Conservation (phyloP, 2,113 vertebrate genomes). For the Lasiurus cinereus region DNA sequence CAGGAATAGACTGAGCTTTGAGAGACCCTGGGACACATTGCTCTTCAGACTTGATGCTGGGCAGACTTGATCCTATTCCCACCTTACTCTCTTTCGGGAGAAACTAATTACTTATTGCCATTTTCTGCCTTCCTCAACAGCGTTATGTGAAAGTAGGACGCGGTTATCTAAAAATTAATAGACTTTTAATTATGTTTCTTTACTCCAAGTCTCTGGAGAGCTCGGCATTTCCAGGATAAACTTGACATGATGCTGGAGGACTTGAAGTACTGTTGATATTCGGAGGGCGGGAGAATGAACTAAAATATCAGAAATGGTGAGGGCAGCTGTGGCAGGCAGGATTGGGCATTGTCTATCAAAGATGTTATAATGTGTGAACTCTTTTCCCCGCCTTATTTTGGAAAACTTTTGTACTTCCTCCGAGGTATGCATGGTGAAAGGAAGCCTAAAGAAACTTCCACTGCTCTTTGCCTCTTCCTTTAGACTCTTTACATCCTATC, state of each 20-base stretch:
- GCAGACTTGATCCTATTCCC: constrained; percentile 78
- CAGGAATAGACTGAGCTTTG: constrained; percentile 65
- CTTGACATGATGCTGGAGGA: neutral
- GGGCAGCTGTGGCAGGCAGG: neutral
- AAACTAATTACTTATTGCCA: constrained; percentile 74
- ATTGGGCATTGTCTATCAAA: neutral
- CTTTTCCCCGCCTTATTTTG: neutral
- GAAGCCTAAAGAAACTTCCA: neutral
- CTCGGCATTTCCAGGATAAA: constrained; percentile 27
- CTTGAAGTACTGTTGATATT: neutral
- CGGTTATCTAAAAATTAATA: constrained; percentile 68
- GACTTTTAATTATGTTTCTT: constrained; percentile 49
- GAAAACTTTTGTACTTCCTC: neutral
- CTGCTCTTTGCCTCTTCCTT: neutral
- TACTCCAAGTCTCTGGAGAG: neutral
- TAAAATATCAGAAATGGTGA: neutral
- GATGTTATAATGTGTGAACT: neutral
- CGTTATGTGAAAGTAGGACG: constrained; percentile 27
- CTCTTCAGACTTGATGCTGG: constrained; percentile 70
- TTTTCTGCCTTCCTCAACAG: constrained; percentile 74
- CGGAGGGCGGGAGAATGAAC: neutral
- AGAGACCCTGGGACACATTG: constrained; percentile 60
- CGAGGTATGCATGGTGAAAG: neutral
- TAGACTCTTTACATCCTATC: neutral
- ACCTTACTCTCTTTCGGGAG: constrained; percentile 62